A percentile compares a stretch with the other conserved stretches of the same genome.
Conservation (phyloP, 1,140 invertebrate genomes). For the Hestina assimilis region DNA sequence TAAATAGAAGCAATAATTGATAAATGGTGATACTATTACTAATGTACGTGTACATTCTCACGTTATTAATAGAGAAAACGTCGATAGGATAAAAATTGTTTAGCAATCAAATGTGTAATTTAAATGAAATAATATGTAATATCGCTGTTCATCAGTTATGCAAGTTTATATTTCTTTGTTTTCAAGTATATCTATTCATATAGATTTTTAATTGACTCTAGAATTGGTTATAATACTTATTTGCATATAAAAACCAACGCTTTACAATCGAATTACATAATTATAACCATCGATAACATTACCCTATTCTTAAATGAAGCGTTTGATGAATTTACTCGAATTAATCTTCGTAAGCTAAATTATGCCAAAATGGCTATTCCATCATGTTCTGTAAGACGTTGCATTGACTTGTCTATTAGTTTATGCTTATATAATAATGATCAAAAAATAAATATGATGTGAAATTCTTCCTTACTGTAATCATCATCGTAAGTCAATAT, state of each 20-base stretch:
- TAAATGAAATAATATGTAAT: too few species aligned
- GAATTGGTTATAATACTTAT: background rate
- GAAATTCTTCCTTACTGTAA: too few species aligned
- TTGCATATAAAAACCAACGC: background rate
- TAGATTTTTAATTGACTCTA: background rate
- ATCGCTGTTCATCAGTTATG: too few species aligned
- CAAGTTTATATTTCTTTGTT: too few species aligned
- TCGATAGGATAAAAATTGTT: too few species aligned
- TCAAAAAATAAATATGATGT: too few species aligned
- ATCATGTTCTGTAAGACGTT: background rate
- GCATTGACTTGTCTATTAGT: background rate
- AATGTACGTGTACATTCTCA: background rate
- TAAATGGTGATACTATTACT: background rate
- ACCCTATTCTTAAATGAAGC: background rate
- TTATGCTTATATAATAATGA: background rate
- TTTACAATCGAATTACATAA: background rate
- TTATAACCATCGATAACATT: background rate
- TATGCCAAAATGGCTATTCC: background rate
- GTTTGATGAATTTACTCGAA: background rate
- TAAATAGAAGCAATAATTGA: background rate
- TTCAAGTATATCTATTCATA: too few species aligned
- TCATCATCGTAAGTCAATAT: too few species aligned
- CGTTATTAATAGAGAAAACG: background rate
- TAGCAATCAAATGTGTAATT: too few species aligned
- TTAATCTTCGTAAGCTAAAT: conserved; percentile 1